phyloP scores from a whole-genome alignment of 2,113 vertebrate species.

The Callionymus lyra region DNA sequence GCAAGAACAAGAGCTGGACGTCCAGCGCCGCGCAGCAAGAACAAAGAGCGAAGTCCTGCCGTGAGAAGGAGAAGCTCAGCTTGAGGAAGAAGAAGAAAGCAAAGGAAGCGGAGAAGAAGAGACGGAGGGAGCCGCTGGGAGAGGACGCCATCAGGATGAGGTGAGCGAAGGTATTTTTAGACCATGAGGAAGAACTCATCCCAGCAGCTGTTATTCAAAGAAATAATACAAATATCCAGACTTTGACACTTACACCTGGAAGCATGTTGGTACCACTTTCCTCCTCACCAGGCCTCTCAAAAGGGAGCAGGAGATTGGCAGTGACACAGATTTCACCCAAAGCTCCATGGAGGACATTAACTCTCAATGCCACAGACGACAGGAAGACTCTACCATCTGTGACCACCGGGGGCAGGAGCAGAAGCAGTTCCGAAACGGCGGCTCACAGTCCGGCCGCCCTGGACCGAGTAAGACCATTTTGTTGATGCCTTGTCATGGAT shows the following conservation, averaged over 20 bases:
- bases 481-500: no score
- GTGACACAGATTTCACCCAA: constrained; percentile 72
- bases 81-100: constrained; percentile 64
- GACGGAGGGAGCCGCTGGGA: constrained; percentile 76
- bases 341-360: constrained; percentile 72
- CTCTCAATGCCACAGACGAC: constrained; percentile 37
- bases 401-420: constrained; percentile 67
- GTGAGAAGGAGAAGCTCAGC: constrained; percentile 54
- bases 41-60: constrained; percentile 24
- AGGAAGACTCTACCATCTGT: constrained; percentile 56
- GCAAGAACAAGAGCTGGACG: constrained; percentile 39
- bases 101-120: constrained; percentile 66
- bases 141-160: constrained; percentile 79
- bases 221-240: neutral
- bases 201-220: neutral
- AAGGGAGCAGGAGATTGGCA: constrained; percentile 65
- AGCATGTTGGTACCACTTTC: neutral
- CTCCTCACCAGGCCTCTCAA: constrained; percentile 60
- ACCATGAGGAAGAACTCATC: neutral
- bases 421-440: constrained; percentile 56
- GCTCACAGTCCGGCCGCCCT: constrained; percentile 32
- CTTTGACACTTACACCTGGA: no score
- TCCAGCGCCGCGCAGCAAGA: constrained; percentile 33
- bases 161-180: constrained; percentile 51
- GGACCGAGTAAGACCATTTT: constrained; percentile 36